Evolutionary conservation across 2,113 vertebrate genomes (phyloP), one percentile per base, ranked within the genome.

Genomic region (Brachyhypopomus gauderio): DNA sequence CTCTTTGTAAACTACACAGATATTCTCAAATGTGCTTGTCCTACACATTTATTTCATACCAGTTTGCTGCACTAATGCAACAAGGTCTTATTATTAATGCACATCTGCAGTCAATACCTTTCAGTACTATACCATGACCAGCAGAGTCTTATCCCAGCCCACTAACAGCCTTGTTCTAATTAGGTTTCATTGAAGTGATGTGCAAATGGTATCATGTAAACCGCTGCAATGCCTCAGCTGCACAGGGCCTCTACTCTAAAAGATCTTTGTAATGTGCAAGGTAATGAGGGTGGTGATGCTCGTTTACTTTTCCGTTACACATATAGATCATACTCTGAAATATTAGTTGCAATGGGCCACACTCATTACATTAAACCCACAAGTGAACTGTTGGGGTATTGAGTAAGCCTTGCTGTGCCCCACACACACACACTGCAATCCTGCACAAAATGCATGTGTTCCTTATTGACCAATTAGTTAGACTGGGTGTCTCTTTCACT

Each of bases 291-390:
- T 72, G 70, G 70, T 60, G 60, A 79, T 60, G 23, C 62, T 77
- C 36, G 38, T 66, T 70, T 41, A 75, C 23, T n/a, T 60, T 83
- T 83, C 62, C 14, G 63, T 77, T 78, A 63, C 71, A 63, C 19
- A 72, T 63, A 79, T 79, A 38, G 69, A 72, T 79, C 11, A 59
- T 79, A 63, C 45, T 64, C 60, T 75, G 20, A 81, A 81, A 81
- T 27, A 41, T 70, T 79, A n/a, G 52, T 56, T 62, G 77, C 34
- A 41, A 25, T 45, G 36, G 17, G 11, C 19, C 38, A 19, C 36
- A 41, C 9, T 62, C 38, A 45, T 69, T 55, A 67, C 34, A 59
- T 70, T 41, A 70, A 34, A 70, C 23, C 23, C 66, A 41, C 36
- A 9, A 70, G n/a, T 70, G 34, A 70, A 41, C 9, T 70, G 34